Evolutionary conservation across 2,888 invertebrate species (phyloP).

Genomic region (Elmis aenea): DNA sequence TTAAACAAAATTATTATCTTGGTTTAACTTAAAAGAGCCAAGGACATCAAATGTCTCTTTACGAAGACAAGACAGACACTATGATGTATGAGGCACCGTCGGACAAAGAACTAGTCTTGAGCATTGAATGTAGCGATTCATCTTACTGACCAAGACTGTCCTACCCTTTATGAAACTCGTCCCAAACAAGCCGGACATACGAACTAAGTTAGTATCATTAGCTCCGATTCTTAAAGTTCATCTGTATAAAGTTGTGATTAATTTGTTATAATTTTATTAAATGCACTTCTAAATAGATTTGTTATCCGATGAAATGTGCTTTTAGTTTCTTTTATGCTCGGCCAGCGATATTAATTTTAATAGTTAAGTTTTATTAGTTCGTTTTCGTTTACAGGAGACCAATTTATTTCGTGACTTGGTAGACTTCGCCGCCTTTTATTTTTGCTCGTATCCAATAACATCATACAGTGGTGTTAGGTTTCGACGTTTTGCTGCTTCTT

Average conservation of each 20-base stretch:
- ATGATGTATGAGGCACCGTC: conserved; percentile 33
- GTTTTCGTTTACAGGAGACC: too few relatives aligned
- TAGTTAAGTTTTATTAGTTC: too few relatives aligned
- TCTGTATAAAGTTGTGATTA: conserved; percentile 10
- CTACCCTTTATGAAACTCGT: conserved; percentile 24
- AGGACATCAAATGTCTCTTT: conserved; percentile 27
- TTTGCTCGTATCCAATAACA: too few relatives aligned
- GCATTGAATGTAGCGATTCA: conserved; percentile 35
- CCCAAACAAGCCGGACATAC: conserved; percentile 18
- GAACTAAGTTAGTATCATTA: conserved; percentile 14
- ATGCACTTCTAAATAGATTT: too few relatives aligned
- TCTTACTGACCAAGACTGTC: conserved; percentile 33
- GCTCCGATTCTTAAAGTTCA: conserved; percentile 3
- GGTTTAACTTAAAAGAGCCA: conserved; percentile 6
- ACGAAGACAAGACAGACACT: conserved; percentile 31
- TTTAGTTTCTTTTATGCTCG: too few relatives aligned
- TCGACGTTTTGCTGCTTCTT: conserved; percentile 10
- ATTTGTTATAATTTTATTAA: conserved; percentile 15
- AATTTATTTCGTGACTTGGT: too few relatives aligned
- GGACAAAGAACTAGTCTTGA: conserved; percentile 36
- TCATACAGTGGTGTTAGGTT: conserved; percentile 9
- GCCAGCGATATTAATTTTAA: too few relatives aligned
- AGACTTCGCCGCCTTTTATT: too few relatives aligned
- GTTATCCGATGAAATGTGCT: too few relatives aligned
- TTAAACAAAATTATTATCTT: conserved; percentile 16